These are phyloP conservation scores for Sminthurinus signatus DNA, from an alignment of 1,140 invertebrate genomes.

Conservation along the genomic window DNA sequence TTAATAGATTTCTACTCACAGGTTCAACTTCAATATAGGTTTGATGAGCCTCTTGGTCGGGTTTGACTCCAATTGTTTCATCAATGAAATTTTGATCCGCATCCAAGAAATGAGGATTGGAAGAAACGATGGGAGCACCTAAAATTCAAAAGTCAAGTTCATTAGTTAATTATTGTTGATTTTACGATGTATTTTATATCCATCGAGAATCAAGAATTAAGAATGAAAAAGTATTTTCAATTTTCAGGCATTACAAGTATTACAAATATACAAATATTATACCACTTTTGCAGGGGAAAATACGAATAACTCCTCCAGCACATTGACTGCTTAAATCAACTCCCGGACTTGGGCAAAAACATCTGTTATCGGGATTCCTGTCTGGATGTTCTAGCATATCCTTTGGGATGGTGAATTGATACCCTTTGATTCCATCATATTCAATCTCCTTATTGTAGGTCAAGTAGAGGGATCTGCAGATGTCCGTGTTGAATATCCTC, in stretches of 20 bases:
- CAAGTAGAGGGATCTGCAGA: slow-evolving; percentile 55
- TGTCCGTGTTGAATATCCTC: slow-evolving; percentile 30
- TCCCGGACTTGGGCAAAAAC: slow-evolving; percentile 61
- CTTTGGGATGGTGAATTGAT: slow-evolving; percentile 54
- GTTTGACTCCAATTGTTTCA: slow-evolving; percentile 13
- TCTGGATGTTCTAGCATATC: slow-evolving; percentile 57
- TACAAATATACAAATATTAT: no score
- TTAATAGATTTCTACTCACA: slow-evolving; percentile 1
- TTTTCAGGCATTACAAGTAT: no score
- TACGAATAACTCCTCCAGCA: slow-evolving; percentile 62
- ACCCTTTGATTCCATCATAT: slow-evolving; percentile 61
- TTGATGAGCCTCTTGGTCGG: slow-evolving; percentile 21
- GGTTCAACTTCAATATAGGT: slow-evolving; percentile 25
- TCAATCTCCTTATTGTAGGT: slow-evolving; percentile 53
- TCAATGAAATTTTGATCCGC: neutral
- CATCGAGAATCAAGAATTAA: no score
- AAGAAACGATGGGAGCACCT: slow-evolving; percentile 27
- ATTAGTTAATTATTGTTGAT: neutral
- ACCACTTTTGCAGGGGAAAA: slow-evolving; percentile 56
- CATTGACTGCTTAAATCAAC: slow-evolving; percentile 54
- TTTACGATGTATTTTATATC: neutral
- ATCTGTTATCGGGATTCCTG: slow-evolving; percentile 59
- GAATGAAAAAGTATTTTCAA: no score
- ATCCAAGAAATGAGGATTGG: slow-evolving; percentile 28
- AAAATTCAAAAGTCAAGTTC: neutral